These are phyloP conservation scores for Pogona vitticeps DNA, from an alignment of 2,113 vertebrate species.

Conservation along the genomic window DNA sequence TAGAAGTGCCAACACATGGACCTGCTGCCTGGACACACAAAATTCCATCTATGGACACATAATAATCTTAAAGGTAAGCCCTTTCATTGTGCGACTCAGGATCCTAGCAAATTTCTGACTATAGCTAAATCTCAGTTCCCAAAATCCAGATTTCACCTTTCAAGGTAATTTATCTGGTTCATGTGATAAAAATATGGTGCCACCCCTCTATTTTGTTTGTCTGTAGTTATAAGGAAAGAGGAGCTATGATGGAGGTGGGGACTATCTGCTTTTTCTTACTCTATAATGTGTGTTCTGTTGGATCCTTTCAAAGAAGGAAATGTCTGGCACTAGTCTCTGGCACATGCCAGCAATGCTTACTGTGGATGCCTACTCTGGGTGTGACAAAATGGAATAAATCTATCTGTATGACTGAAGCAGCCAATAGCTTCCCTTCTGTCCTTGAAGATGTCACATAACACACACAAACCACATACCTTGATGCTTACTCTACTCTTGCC, in stretches of 20 bases:
- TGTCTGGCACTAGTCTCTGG: not conserved
- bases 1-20: not conserved
- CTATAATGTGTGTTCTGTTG: not conserved
- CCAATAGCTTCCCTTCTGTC: not conserved
- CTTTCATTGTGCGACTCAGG: conserved; percentile 22
- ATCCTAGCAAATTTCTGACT: conserved; percentile 18
- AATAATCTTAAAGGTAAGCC: conserved; percentile 41
- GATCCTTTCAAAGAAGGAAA: too few species aligned
- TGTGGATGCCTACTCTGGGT: not conserved
- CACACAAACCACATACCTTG: not conserved
- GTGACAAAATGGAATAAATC: not conserved
- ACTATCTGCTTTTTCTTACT: not conserved
- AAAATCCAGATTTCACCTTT: conserved; percentile 11
- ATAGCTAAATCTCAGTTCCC: not conserved
- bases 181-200: not conserved
- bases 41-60: conserved; percentile 47
- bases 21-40: conserved; percentile 6
- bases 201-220: not conserved
- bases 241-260: not conserved
- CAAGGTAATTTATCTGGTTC: not conserved
- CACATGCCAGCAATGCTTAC: not conserved
- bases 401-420: not conserved
- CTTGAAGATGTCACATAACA: not conserved
- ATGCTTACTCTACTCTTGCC: not conserved
- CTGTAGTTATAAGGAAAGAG: not conserved